Conservation (phyloP, 2,888 invertebrate genomes). For the Teleiodes luculella region DNA sequence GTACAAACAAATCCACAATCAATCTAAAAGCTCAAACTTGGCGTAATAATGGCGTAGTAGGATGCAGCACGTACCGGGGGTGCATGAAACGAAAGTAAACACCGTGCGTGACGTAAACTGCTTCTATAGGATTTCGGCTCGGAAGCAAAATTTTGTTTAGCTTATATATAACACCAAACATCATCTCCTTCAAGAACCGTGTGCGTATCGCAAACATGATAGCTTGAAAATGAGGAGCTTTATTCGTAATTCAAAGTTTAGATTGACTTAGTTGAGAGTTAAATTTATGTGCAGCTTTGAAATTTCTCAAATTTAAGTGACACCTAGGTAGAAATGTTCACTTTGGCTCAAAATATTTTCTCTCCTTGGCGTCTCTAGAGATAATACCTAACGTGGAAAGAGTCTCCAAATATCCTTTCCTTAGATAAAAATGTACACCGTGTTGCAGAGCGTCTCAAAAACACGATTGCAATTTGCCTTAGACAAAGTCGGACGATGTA, state of each 20-base stretch:
- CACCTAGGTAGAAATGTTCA: too few species aligned
- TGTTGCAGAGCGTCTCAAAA: constrained; percentile 22
- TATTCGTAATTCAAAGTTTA: neutral
- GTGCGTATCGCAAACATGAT: neutral
- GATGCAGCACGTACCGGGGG: constrained; percentile 21
- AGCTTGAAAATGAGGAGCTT: neutral
- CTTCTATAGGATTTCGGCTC: constrained; percentile 32
- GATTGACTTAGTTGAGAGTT: neutral
- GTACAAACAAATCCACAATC: constrained; percentile 27
- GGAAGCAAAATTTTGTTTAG: constrained; percentile 26
- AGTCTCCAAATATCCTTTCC: neutral
- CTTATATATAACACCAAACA: constrained; percentile 12
- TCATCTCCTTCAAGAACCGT: neutral
- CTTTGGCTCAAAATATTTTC: too few species aligned
- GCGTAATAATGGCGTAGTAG: constrained; percentile 23
- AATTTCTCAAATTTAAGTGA: too few species aligned
- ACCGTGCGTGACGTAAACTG: constrained; percentile 44
- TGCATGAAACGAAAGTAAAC: constrained; percentile 36
- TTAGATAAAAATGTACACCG: neutral
- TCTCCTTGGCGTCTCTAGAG: neutral
- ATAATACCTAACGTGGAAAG: constrained; percentile 6
- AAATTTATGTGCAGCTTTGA: too few species aligned
- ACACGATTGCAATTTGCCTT: constrained; percentile 10
- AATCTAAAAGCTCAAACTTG: constrained; percentile 13
- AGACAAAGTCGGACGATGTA: constrained; percentile 46